Percentiles rank a stretch among this genome's conserved stretches.
Conservation (phyloP, 2,113 vertebrate species). For the Thermophis baileyi region DNA sequence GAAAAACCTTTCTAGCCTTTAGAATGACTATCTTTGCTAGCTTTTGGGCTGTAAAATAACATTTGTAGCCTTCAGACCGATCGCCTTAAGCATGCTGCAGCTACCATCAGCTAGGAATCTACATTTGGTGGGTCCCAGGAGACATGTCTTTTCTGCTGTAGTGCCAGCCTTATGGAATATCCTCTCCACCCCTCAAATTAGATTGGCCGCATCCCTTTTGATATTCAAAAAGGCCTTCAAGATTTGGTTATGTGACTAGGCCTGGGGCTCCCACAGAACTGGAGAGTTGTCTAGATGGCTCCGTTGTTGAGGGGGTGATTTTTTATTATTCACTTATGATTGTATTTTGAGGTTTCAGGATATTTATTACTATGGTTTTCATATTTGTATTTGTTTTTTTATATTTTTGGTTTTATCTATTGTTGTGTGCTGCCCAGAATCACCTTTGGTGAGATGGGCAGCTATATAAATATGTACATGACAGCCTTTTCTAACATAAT, state of each 20-base stretch:
- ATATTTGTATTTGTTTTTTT: neutral
- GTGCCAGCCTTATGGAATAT: neutral
- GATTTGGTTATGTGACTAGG: neutral
- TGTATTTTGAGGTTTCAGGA: neutral
- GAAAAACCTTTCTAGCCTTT: neutral
- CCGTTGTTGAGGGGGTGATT: neutral
- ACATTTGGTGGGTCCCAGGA: neutral
- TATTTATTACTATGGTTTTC: neutral
- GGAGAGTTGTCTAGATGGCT: neutral
- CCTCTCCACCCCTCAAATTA: neutral
- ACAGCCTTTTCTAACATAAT: neutral
- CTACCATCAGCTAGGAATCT: neutral
- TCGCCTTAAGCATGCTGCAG: neutral
- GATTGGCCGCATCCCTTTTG: neutral
- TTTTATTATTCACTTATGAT: neutral
- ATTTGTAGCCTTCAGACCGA: neutral
- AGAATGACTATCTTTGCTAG: neutral
- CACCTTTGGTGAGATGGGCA: too few species aligned
- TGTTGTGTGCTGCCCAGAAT: neutral
- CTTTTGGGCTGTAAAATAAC: neutral
- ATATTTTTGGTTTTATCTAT: neutral
- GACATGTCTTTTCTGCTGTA: neutral
- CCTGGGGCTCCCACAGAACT: neutral
- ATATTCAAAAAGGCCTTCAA: neutral
- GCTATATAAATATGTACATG: neutral